phyloP scores from a whole-genome alignment of 1,140 invertebrate genomes.

The Heterodera carotae region DNA sequence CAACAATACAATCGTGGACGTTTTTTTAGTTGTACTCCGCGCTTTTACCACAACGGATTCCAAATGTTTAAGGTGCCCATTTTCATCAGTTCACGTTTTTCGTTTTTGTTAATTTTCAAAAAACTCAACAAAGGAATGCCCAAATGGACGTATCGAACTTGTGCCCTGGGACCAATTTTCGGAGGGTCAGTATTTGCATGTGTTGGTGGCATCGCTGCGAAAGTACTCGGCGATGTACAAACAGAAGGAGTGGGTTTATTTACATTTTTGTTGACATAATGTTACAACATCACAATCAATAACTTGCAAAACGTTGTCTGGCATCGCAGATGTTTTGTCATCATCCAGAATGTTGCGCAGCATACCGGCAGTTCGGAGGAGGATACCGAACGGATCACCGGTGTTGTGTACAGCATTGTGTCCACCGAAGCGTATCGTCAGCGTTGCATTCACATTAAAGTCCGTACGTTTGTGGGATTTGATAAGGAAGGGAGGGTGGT shows the following conservation, averaged over 20 bases:
- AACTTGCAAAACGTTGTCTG: too few species aligned
- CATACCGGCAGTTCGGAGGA: constrained; percentile 6
- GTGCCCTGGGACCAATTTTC: constrained; percentile 23
- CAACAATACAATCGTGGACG: not conserved
- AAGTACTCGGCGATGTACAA: constrained; percentile 19
- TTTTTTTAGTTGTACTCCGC: constrained; percentile 2
- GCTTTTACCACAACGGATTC: constrained; percentile 24
- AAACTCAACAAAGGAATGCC: constrained; percentile 2
- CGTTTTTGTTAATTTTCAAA: too few species aligned
- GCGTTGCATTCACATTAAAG: constrained; percentile 8
- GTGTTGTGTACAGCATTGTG: constrained; percentile 19
- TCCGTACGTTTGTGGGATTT: not conserved
- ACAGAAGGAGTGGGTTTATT: constrained; percentile 24
- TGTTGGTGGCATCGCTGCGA: constrained; percentile 22
- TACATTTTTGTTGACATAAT: too few species aligned
- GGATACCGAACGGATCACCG: constrained; percentile 23
- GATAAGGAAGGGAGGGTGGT: not conserved
- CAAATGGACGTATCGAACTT: constrained; percentile 18
- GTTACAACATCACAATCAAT: too few species aligned
- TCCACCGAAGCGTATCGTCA: constrained; percentile 8
- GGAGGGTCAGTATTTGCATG: constrained; percentile 23
- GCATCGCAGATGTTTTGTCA: constrained; percentile 22
- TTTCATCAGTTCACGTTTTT: not conserved
- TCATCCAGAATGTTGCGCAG: constrained; percentile 23
- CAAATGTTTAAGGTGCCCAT: constrained; percentile 18